These are phyloP conservation scores for Lineus longissimus DNA, from an alignment of 1,140 invertebrate species.

Conservation along the genomic window DNA sequence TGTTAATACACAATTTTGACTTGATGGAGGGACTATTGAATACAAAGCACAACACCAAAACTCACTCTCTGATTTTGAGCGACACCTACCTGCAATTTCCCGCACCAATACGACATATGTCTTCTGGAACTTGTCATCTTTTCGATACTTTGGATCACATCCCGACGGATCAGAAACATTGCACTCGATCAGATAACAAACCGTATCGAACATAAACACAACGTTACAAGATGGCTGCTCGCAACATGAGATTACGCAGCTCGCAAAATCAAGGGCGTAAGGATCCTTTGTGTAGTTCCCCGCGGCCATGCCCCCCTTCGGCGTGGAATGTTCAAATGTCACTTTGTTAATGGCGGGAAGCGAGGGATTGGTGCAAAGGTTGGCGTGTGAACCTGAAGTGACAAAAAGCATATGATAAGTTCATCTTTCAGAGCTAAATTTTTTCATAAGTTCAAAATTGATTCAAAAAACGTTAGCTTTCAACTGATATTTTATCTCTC, in stretches of 20 bases:
- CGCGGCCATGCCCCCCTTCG: slow-evolving; percentile 20
- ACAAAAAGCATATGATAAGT: no score
- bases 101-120: slow-evolving; percentile 57
- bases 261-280: slow-evolving; percentile 57
- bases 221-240: slow-evolving; percentile 67
- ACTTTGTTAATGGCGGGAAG: neutral
- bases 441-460: no score
- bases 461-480: no score
- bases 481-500: no score
- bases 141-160: slow-evolving; percentile 64
- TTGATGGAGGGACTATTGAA: neutral
- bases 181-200: slow-evolving; percentile 67
- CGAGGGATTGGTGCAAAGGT: neutral
- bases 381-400: neutral
- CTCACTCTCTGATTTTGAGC: neutral
- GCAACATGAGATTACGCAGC: slow-evolving; percentile 74
- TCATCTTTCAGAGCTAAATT: no score
- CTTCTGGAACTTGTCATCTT: slow-evolving; percentile 59
- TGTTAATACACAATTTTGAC: no score
- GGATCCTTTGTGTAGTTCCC: slow-evolving; percentile 53
- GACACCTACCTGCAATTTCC: neutral
- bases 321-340: slow-evolving; percentile 11
- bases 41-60: neutral
- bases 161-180: slow-evolving; percentile 58
- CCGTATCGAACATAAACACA: slow-evolving; percentile 69